A percentile compares a stretch with the other conserved stretches of the same genome.
phyloP scores from a whole-genome alignment of 2,888 invertebrate genomes.

The Tortricodes alternella region DNA sequence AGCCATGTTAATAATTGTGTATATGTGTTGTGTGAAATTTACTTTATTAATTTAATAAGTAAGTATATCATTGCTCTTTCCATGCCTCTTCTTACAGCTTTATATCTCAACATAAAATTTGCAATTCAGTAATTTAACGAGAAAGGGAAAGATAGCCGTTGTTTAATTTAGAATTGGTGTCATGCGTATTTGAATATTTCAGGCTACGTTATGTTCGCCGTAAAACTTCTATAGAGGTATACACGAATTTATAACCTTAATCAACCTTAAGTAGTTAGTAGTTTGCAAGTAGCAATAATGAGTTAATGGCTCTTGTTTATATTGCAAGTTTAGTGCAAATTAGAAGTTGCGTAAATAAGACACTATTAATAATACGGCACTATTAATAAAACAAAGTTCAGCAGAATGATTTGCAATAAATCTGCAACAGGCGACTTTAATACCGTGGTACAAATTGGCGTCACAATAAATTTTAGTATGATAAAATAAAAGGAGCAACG shows the following conservation, averaged over 20 bases:
- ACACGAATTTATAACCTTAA: too few relatives aligned
- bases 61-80: too few relatives aligned
- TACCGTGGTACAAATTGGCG: slow-evolving; percentile 15
- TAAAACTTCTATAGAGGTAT: slow-evolving; percentile 25
- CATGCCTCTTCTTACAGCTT: slow-evolving; percentile 40
- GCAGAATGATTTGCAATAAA: neutral
- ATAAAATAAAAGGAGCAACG: slow-evolving; percentile 22
- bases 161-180: slow-evolving; percentile 48
- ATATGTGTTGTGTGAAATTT: too few relatives aligned
- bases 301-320: too few relatives aligned
- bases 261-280: too few relatives aligned
- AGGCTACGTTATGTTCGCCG: neutral
- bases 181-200: slow-evolving; percentile 4
- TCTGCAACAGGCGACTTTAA: neutral
- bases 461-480: slow-evolving; percentile 17
- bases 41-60: too few relatives aligned
- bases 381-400: too few relatives aligned
- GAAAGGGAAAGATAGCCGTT: slow-evolving; percentile 50
- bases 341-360: too few relatives aligned
- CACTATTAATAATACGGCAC: too few relatives aligned
- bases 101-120: slow-evolving; percentile 46
- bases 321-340: too few relatives aligned
- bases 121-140: slow-evolving; percentile 61
- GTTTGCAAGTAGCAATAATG: too few relatives aligned
- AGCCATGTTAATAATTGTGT: too few relatives aligned